Conservation (phyloP, 2,888 invertebrate species). For the Oeneis ivallda region DNA sequence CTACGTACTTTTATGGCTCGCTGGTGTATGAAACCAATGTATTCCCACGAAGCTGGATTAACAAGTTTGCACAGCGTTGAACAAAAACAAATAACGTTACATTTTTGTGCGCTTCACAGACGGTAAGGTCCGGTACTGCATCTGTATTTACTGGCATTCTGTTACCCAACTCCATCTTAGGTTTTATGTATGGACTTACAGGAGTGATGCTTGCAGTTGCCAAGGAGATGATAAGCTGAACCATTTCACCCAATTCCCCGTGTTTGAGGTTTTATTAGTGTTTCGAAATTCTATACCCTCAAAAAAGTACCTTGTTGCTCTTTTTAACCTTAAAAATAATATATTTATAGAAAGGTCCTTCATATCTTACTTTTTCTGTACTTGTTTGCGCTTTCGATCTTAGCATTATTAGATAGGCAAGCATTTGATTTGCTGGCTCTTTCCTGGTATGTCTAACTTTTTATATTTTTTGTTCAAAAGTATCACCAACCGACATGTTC, state of each 20-base stretch:
- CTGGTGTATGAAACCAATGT: slow-evolving; percentile 32
- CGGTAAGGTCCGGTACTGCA: slow-evolving; percentile 28
- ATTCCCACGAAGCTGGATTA: slow-evolving; percentile 42
- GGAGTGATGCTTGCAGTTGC: background rate
- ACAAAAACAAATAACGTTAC: slow-evolving; percentile 36
- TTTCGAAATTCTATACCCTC: too few relatives aligned
- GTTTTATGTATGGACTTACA: background rate
- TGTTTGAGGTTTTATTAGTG: too few relatives aligned
- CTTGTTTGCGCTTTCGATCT: too few relatives aligned
- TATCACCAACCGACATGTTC: background rate
- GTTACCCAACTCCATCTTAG: background rate
- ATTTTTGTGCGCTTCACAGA: slow-evolving; percentile 34
- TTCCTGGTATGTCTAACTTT: background rate
- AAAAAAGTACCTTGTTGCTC: too few relatives aligned
- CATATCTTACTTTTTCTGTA: too few relatives aligned
- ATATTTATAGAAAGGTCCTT: too few relatives aligned
- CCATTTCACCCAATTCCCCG: too few relatives aligned
- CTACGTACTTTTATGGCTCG: slow-evolving; percentile 16
- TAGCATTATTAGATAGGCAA: too few relatives aligned
- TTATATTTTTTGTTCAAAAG: background rate
- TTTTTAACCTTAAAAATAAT: too few relatives aligned
- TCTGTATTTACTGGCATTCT: background rate
- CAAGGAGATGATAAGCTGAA: too few relatives aligned
- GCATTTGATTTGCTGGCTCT: too few relatives aligned
- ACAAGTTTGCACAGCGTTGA: slow-evolving; percentile 37